Conservation (phyloP, 2,888 invertebrate genomes). For the Eristalis pertinax region DNA sequence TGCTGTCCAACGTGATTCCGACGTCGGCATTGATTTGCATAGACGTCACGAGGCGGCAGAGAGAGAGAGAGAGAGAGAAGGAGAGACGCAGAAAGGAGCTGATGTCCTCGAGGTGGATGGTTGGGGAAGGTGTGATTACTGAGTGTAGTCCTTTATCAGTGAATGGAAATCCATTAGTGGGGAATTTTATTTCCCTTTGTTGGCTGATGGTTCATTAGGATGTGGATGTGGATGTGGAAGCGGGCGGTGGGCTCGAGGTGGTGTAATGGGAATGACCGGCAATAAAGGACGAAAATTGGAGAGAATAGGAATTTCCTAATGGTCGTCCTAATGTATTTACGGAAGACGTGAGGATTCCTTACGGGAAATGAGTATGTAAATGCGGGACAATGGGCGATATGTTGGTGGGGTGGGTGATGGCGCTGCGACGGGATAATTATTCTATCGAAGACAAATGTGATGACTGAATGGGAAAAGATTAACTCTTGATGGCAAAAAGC, state of each 20-base stretch:
- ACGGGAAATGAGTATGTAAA: neutral
- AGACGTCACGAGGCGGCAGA: neutral
- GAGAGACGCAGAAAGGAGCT: conserved; percentile 1
- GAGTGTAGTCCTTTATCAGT: conserved; percentile 44
- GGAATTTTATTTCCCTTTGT: conserved; percentile 49
- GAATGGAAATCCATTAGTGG: conserved; percentile 66
- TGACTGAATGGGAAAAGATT: neutral
- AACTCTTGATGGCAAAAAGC: neutral
- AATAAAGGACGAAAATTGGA: conserved; percentile 15
- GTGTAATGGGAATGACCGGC: conserved; percentile 34
- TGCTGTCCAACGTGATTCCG: conserved; percentile 33
- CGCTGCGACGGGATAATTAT: neutral
- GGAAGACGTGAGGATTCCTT: neutral
- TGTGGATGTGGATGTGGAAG: too few relatives aligned
- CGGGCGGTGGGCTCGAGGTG: neutral
- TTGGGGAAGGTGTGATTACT: conserved; percentile 12
- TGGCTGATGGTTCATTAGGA: conserved; percentile 47
- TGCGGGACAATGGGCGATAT: neutral
- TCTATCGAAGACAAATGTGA: neutral
- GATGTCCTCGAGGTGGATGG: neutral
- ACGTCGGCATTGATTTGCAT: conserved; percentile 57
- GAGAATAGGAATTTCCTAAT: conserved; percentile 24
- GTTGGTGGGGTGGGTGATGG: neutral
- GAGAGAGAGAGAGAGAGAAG: neutral
- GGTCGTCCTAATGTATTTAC: neutral